Conservation (phyloP, 2,113 vertebrate species). For the Odocoileus hemionus region DNA sequence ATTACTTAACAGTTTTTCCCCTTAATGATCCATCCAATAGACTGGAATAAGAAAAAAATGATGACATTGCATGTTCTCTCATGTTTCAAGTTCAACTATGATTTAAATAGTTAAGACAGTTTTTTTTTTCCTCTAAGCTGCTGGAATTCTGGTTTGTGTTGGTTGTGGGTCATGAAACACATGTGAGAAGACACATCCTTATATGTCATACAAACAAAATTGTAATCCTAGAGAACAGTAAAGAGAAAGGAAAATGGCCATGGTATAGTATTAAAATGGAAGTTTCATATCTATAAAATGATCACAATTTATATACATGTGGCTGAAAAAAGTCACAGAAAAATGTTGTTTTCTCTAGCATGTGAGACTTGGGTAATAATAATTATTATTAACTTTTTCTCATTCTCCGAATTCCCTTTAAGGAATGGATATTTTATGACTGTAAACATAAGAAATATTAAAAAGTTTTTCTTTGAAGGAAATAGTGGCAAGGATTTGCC, state of each 20-base stretch:
- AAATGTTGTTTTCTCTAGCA: neutral
- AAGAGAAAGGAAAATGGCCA: neutral
- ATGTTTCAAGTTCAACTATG: neutral
- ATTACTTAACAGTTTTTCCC: neutral
- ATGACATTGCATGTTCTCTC: neutral
- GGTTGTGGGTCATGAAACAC: neutral
- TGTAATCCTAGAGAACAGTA: neutral
- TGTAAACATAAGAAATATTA: neutral
- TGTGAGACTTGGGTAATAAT: neutral
- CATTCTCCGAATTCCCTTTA: neutral
- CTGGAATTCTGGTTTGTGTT: neutral
- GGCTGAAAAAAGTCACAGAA: neutral
- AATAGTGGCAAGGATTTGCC: neutral
- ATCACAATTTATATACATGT: neutral
- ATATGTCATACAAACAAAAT: neutral
- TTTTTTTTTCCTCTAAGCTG: neutral
- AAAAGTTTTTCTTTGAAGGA: neutral
- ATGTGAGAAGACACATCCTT: neutral
- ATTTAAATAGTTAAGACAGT: neutral
- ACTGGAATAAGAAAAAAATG: neutral
- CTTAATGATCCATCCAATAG: neutral
- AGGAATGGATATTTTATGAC: neutral
- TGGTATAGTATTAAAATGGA: neutral
- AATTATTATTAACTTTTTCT: neutral
- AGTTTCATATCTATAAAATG: neutral